A percentile compares a stretch with the other conserved stretches of the same genome.
These are phyloP conservation scores for Sebastes vulpes DNA, from an alignment of 2,797 vertebrate species.

Conservation along the genomic window DNA sequence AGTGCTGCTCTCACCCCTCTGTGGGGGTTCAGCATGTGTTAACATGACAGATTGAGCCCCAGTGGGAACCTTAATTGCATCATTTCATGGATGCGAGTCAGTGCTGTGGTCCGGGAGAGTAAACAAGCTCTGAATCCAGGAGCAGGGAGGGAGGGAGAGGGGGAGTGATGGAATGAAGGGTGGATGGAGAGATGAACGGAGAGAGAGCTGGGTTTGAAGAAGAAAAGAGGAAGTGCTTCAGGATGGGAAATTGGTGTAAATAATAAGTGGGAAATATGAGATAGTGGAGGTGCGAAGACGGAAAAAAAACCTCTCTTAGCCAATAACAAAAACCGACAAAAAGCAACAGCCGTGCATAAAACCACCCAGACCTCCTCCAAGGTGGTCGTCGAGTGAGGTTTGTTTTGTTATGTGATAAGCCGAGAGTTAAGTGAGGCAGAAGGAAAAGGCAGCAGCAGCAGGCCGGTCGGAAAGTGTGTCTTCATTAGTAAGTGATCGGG, in stretches of 20 bases:
- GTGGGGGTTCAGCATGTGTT: slow-evolving; percentile 82
- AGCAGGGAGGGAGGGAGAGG: slow-evolving; percentile 28
- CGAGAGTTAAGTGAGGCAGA: slow-evolving; percentile 49
- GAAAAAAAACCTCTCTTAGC: neutral
- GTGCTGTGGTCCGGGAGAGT: slow-evolving; percentile 75
- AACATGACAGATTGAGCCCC: slow-evolving; percentile 89
- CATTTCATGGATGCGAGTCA: slow-evolving; percentile 89
- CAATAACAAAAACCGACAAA: slow-evolving; percentile 23
- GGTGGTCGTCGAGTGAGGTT: slow-evolving; percentile 64
- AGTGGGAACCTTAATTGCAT: slow-evolving; percentile 89
- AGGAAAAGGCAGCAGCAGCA: slow-evolving; percentile 27
- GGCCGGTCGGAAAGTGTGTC: slow-evolving; percentile 58
- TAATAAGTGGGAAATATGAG: slow-evolving; percentile 31
- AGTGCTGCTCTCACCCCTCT: slow-evolving; percentile 69
- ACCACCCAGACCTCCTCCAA: slow-evolving; percentile 54
- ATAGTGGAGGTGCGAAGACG: slow-evolving; percentile 17
- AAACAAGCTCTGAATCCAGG: slow-evolving; percentile 81
- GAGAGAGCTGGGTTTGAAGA: neutral
- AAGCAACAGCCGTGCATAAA: slow-evolving; percentile 35
- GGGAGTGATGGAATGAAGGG: slow-evolving; percentile 38
- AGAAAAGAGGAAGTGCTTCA: slow-evolving; percentile 26
- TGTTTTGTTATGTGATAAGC: slow-evolving; percentile 80
- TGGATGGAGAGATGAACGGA: slow-evolving; percentile 10
- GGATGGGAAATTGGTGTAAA: slow-evolving; percentile 7
- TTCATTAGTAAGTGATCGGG: slow-evolving; percentile 70